These are phyloP conservation scores for Jordanella pulchra DNA, from an alignment of 2,797 vertebrate genomes.

Conservation along the genomic window DNA sequence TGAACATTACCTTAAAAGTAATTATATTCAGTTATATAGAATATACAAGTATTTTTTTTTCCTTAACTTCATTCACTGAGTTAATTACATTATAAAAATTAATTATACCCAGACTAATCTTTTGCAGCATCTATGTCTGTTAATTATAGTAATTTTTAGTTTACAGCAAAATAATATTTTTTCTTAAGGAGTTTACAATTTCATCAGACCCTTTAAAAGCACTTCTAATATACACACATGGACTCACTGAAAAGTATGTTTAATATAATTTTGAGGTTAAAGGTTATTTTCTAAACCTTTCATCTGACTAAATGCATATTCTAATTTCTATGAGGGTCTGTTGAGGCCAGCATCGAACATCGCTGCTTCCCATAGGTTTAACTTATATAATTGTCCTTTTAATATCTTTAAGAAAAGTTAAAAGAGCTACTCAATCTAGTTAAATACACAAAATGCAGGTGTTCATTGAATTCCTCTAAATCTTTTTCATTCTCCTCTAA, in stretches of 20 bases:
- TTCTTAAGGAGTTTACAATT: neutral
- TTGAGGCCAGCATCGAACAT: neutral
- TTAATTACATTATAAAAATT: neutral
- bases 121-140: neutral
- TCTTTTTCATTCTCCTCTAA: constrained; percentile 44
- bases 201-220: neutral
- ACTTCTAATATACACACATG: neutral
- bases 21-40: neutral
- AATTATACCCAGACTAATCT: neutral
- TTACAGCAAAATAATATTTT: no score
- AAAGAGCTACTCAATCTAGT: neutral
- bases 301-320: neutral
- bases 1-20: neutral
- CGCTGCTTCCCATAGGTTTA: neutral
- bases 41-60: neutral
- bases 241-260: no score
- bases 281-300: neutral
- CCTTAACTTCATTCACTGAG: neutral
- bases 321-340: neutral
- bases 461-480: constrained; percentile 64
- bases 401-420: neutral
- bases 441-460: constrained; percentile 3
- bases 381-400: neutral
- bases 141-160: neutral
- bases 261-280: neutral